Evolutionary conservation across 2,888 invertebrate genomes (phyloP).

Genomic region (Dynastes tityus): DNA sequence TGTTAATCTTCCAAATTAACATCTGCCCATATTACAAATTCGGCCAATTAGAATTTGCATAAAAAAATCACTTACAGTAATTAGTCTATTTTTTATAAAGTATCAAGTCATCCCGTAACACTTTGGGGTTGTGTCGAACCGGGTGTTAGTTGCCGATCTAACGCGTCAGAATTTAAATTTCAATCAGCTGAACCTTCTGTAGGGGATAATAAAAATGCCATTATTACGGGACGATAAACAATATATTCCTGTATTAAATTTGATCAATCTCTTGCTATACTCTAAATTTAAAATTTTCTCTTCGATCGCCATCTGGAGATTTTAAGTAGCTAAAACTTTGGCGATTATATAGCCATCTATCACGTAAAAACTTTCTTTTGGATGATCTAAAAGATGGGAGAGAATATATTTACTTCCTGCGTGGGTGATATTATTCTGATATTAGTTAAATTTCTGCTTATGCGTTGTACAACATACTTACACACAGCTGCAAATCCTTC

Average conservation of each 20-base stretch:
- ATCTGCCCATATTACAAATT: not conserved
- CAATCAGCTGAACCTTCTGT: slow-evolving; percentile 30
- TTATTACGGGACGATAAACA: slow-evolving; percentile 23
- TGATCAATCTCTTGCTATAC: not conserved
- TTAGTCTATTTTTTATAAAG: slow-evolving; percentile 41
- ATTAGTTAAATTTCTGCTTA: not conserved
- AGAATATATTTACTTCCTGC: not conserved
- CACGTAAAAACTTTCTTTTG: not conserved
- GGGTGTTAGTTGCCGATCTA: slow-evolving; percentile 53
- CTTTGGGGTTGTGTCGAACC: slow-evolving; percentile 55
- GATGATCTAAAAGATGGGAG: not conserved
- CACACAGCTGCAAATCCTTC: too few species aligned
- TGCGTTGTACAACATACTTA: too few species aligned
- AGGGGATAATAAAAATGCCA: slow-evolving; percentile 37
- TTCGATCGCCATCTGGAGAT: not conserved
- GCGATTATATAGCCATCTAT: slow-evolving; percentile 37
- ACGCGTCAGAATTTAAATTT: slow-evolving; percentile 52
- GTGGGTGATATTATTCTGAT: slow-evolving; percentile 4
- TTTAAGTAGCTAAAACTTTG: slow-evolving; percentile 11
- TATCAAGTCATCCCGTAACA: slow-evolving; percentile 55
- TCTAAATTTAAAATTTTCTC: not conserved
- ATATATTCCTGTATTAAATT: slow-evolving; percentile 15
- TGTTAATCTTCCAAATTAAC: not conserved
- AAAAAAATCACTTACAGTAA: slow-evolving; percentile 21
- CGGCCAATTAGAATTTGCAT: slow-evolving; percentile 10